Evolutionary conservation across 1,140 invertebrate species (phyloP), one percentile per base, ranked within the genome.

Genomic region (Drosophila saltans): DNA sequence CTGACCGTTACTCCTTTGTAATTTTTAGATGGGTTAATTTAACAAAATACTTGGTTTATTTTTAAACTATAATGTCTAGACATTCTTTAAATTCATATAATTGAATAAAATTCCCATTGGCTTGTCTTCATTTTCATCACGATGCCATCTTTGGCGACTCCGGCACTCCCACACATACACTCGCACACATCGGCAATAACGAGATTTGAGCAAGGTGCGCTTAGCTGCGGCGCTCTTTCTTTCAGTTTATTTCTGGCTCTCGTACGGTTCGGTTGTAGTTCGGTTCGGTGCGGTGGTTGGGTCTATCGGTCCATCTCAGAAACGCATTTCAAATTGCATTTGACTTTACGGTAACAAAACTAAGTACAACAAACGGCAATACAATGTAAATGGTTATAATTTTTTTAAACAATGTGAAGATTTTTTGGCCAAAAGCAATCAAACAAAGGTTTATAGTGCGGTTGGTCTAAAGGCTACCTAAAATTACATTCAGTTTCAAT

Each of bases 241-340:
- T 67, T 69, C 79, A 91, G 82, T 90, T 90, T 86, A 86, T 86
- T 90, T 90, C 86, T 86, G 79, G 45, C 86, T 90, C 86, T 90
- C 88, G 82, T 90, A 72, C 82, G 81, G 89, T 70, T 75, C 65
- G 72, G 52, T 78, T 73, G 72, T 65, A 70, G 65, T 57, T 58
- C 60, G 61, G 41, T 52, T 61, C 78, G 71, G 63, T 63, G 56
- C 69, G 57, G 55, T 60, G 41, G 39, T 56, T 58, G 21, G 45
- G 45, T 8, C 24, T 52, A 75, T 68, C 71, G 45, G 58, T 78
- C 55, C 69, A 60, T 69, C 9, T 52, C 21, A 52, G 8, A 52
- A 52, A 52, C 45, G 45, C 45, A 52, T 52, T 52, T 52, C 21
- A 52, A 52, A 52, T 52, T 52, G 45, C 45, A 52, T 52, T 52